Percentiles rank a stretch among this genome's conserved stretches.
Evolutionary conservation across 2,113 vertebrate genomes (phyloP).

Genomic region (Dasypus novemcinctus): DNA sequence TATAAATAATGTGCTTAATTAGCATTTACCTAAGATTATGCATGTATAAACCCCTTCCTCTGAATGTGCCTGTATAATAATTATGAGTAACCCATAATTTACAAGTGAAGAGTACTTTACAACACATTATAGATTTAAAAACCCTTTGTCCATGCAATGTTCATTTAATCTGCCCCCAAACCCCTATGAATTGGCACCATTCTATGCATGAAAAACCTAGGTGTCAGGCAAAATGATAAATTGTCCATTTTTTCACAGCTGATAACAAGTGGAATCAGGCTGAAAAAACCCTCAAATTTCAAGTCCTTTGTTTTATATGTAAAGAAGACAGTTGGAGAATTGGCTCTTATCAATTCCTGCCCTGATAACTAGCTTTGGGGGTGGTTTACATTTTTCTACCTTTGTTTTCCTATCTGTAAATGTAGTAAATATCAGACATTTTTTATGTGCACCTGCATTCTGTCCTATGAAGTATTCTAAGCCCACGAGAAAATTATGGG

Average conservation of each 20-base stretch:
- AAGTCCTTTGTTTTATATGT: neutral
- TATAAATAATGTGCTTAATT: neutral
- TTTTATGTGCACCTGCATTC: neutral
- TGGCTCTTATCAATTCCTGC: neutral
- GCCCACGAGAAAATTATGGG: neutral
- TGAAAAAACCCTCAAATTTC: neutral
- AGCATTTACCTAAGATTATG: neutral
- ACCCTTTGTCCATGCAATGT: neutral
- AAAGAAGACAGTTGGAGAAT: neutral
- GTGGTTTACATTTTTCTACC: neutral
- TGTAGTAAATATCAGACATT: neutral
- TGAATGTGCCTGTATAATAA: neutral
- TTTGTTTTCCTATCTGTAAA: neutral
- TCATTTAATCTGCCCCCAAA: neutral
- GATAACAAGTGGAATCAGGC: neutral
- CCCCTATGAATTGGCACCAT: neutral
- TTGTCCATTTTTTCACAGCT: neutral
- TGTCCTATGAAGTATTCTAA: neutral
- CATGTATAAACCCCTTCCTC: neutral
- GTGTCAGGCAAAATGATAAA: neutral
- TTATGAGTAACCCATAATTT: accelerated
- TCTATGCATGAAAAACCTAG: neutral
- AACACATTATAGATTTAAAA: neutral
- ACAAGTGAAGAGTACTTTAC: neutral
- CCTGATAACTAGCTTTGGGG: neutral